Evolutionary conservation across 2,113 vertebrate species (phyloP), one percentile per base, ranked within the genome.

Genomic region (Microtus montanus): DNA sequence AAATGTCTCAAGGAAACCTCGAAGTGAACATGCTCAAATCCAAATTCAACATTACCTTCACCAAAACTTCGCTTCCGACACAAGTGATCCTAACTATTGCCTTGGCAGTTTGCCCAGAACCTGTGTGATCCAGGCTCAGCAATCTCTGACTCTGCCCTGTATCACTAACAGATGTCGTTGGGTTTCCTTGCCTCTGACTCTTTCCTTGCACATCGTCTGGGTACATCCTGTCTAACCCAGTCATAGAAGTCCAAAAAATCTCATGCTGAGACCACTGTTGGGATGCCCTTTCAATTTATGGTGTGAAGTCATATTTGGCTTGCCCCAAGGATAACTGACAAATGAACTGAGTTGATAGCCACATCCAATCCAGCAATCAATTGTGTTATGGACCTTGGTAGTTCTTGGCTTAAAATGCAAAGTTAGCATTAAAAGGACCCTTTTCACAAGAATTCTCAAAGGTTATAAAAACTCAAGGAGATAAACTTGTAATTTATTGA

Each of bases 351-450:
- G 19, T 87, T 93, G 75, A 74, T 87, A 89, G 80, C 8, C 75
- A 64, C 4, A 94, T 70, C 9, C n/a, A 70, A 80, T 86, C 68
- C 95, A 89, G 54, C 22, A 68, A 87, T 92, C 52, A 91, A 44
- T 68, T 26, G 1, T 19, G 7, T 92, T 93, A 91, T 66, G 77
- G 82, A 74, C 90, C 44, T 94, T 94, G n/a, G 52, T 85, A 61
- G 93, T 96, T 91, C 54, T 88, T 96, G 87, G 80, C 61, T 90
- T 94, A 63, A 95, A 86, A 88, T 70, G 78, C 49, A 96, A 94
- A 93, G 78, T 66, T 90, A 33, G 33, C n/a, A 93, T 93, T 47
- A 77, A 94, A 91, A 95, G 63, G 94, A 54, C 28, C 92, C 3
- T 71, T 96, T 85, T 14, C 38, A 54, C 75, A 96, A 89, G 47